phyloP scores from a whole-genome alignment of 2,888 invertebrate species.

The Cantharis rustica region DNA sequence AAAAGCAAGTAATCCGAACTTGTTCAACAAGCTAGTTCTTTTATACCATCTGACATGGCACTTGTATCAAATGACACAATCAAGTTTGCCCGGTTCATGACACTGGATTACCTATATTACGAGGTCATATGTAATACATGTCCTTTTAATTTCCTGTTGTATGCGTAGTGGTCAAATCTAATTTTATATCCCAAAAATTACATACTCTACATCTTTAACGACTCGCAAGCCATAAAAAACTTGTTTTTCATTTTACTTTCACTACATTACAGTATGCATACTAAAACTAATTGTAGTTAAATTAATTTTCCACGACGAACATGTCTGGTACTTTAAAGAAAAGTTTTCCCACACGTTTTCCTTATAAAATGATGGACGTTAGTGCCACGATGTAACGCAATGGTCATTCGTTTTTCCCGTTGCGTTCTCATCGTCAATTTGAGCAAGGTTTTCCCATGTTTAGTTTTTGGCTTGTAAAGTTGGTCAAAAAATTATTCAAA shows the following conservation, averaged over 20 bases:
- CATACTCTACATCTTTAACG: neutral
- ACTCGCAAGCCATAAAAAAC: neutral
- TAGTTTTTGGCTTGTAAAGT: neutral
- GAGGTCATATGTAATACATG: constrained; percentile 42
- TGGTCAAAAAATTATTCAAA: neutral
- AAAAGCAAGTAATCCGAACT: constrained; percentile 39
- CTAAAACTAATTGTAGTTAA: neutral
- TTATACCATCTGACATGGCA: constrained; percentile 39
- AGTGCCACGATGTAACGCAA: too few relatives aligned
- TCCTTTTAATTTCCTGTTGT: constrained; percentile 39
- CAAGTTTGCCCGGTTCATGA: constrained; percentile 49
- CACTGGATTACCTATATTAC: constrained; percentile 39
- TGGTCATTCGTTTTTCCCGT: too few relatives aligned
- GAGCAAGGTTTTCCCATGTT: neutral
- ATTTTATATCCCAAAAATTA: neutral
- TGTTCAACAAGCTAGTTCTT: constrained; percentile 43
- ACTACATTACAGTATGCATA: neutral
- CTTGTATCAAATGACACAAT: constrained; percentile 47
- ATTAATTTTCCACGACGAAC: neutral
- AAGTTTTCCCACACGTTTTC: neutral
- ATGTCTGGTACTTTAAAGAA: neutral
- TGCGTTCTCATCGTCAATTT: too few relatives aligned
- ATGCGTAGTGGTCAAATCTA: constrained; percentile 32
- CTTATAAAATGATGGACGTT: too few relatives aligned
- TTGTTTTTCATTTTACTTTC: neutral